These are phyloP conservation scores for Bos indicus DNA, from an alignment of 2,113 vertebrate genomes.

Conservation along the genomic window DNA sequence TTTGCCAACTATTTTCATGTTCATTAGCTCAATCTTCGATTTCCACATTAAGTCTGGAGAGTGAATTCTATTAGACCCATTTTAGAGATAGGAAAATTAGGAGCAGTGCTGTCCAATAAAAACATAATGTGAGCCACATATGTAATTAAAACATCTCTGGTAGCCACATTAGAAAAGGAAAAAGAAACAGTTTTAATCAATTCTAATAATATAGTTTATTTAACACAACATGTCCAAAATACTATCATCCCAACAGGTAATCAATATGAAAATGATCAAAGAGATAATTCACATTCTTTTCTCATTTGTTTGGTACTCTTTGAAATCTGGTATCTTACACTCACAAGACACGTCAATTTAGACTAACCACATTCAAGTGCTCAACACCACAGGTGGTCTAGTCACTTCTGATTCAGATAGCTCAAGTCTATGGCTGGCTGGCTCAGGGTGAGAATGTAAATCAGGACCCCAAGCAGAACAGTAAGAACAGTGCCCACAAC, in stretches of 20 bases:
- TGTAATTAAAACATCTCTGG: neutral
- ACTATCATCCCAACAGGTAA: neutral
- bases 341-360: neutral
- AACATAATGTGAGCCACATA: neutral
- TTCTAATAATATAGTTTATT: constrained; percentile 42
- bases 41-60: neutral
- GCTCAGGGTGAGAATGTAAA: neutral
- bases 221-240: constrained; percentile 17
- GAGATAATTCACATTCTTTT: neutral
- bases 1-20: neutral
- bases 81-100: neutral
- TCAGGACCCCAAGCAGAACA: no score
- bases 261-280: neutral
- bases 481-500: neutral
- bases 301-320: neutral
- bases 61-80: neutral
- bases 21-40: neutral
- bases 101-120: neutral
- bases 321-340: neutral
- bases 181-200: neutral
- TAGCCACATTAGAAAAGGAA: neutral
- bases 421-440: neutral
- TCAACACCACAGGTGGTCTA: neutral
- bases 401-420: neutral
- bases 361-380: neutral